Evolutionary conservation across 2,797 vertebrate species (phyloP).

Genomic region (Gymnopithys bicolor): DNA sequence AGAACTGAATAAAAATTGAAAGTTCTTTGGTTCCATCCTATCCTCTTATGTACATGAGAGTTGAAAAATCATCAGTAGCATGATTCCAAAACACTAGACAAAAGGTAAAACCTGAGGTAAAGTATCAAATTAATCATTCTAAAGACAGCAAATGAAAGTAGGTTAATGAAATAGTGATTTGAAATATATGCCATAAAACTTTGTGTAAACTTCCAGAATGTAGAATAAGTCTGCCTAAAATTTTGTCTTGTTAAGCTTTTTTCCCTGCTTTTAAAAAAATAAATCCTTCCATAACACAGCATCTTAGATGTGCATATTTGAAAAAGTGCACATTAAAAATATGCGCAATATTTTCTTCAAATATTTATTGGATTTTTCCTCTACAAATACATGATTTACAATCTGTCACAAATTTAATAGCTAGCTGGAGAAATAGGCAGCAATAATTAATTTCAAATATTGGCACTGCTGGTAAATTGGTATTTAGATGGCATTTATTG

Average conservation of each 20-base stretch:
- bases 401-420: background rate
- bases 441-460: slow-evolving; percentile 15
- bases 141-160: slow-evolving; percentile 12
- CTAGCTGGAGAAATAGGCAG: slow-evolving; percentile 24
- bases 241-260: background rate
- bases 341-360: background rate
- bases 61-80: slow-evolving; percentile 24
- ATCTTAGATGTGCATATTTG: background rate
- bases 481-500: background rate
- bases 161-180: slow-evolving; percentile 52
- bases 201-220: slow-evolving; percentile 22
- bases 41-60: background rate
- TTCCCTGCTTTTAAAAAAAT: background rate
- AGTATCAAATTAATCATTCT: background rate
- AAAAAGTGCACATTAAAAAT: background rate
- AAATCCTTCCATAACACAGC: background rate
- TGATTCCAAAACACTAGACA: slow-evolving; percentile 43
- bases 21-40: background rate
- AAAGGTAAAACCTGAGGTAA: slow-evolving; percentile 37
- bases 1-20: slow-evolving; percentile 28
- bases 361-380: background rate
- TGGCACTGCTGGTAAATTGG: background rate
- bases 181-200: slow-evolving; percentile 8
- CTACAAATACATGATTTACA: background rate
- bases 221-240: background rate